These are phyloP conservation scores for Acrossocheilus fasciatus DNA, from an alignment of 2,797 vertebrate genomes.

Conservation along the genomic window DNA sequence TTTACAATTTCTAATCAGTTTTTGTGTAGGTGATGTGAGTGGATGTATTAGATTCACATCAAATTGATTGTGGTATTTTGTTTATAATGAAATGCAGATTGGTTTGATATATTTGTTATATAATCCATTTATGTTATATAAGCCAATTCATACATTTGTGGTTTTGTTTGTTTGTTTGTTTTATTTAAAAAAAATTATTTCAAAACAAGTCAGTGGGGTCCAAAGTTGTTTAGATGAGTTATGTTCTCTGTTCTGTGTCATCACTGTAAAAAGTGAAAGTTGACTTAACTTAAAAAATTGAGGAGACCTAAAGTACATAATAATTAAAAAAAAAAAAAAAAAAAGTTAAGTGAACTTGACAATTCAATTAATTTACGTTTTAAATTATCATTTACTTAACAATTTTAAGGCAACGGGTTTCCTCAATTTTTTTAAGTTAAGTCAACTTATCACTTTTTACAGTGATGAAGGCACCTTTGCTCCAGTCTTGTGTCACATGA, in stretches of 20 bases:
- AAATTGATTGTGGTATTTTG: neutral
- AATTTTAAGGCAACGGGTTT: no score
- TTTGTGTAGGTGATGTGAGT: neutral
- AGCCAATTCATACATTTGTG: neutral
- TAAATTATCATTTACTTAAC: no score
- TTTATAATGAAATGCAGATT: neutral
- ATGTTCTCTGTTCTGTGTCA: neutral
- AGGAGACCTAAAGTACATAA: no score
- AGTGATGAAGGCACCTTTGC: neutral
- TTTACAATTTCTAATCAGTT: neutral
- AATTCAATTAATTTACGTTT: no score
- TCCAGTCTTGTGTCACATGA: no score
- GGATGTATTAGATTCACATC: neutral
- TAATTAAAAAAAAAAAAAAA: no score
- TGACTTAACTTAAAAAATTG: no score
- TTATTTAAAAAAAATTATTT: neutral
- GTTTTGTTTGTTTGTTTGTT: neutral
- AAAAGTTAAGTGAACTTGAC: no score
- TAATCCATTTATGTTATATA: neutral
- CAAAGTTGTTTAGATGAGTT: neutral
- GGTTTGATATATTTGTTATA: neutral
- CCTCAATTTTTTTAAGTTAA: no score
- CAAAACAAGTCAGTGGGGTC: neutral
- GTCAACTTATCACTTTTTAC: no score
- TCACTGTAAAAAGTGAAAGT: no score